A percentile compares a stretch with the other conserved stretches of the same genome.
phyloP scores from a whole-genome alignment of 1,140 invertebrate species.

The Drosophila nigromelanica region DNA sequence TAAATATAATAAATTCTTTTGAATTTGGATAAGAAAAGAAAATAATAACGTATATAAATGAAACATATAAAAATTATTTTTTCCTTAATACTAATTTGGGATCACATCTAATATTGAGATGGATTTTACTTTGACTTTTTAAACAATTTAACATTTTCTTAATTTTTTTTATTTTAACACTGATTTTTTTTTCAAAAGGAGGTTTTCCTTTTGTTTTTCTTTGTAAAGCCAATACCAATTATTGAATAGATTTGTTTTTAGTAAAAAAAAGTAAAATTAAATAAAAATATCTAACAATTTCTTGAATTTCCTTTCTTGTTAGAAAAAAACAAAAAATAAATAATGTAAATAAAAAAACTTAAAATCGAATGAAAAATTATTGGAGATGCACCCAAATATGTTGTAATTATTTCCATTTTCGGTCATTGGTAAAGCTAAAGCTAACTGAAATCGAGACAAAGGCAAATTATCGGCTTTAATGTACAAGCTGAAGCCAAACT shows the following conservation, averaged over 20 bases:
- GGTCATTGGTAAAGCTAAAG: conserved; percentile 60
- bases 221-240: conserved; percentile 14
- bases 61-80: too few species aligned
- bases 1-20: too few species aligned
- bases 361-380: conserved; percentile 83
- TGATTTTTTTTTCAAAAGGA: too few species aligned
- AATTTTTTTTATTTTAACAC: too few species aligned
- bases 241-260: not conserved
- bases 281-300: conserved; percentile 25
- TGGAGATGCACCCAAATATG: conserved; percentile 83
- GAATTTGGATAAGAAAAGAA: not conserved
- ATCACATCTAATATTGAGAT: too few species aligned
- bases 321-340: conserved; percentile 67
- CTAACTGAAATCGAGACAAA: conserved; percentile 49
- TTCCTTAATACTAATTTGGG: too few species aligned
- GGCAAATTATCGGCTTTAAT: conserved; percentile 71
- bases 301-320: conserved; percentile 23
- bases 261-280: conserved; percentile 33
- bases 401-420: conserved; percentile 84
- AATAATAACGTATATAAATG: too few species aligned
- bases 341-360: conserved; percentile 68
- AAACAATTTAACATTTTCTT: too few species aligned
- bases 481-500: conserved; percentile 70
- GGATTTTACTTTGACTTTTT: too few species aligned
- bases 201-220: not conserved